Evolutionary conservation across 1,140 invertebrate genomes (phyloP).

Genomic region (Drosophila chauvacae): DNA sequence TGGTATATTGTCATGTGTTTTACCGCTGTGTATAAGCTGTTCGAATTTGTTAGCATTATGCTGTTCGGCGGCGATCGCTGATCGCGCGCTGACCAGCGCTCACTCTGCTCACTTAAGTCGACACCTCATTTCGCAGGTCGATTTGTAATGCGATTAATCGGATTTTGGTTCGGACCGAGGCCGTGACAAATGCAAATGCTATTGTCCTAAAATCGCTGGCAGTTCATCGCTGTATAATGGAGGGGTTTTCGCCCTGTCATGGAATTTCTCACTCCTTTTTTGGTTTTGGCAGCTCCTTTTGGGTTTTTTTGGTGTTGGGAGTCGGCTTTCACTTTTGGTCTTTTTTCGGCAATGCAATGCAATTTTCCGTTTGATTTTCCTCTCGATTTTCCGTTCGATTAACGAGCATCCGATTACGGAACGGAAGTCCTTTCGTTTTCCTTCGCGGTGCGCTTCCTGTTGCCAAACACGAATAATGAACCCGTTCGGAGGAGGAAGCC

Average conservation of each 20-base stretch:
- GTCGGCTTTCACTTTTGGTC: conserved; percentile 75
- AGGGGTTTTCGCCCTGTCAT: neutral
- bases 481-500: conserved; percentile 30
- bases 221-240: conserved; percentile 51
- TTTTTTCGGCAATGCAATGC: conserved; percentile 26
- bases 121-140: conserved; percentile 69
- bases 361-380: conserved; percentile 57
- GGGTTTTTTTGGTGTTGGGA: neutral
- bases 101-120: conserved; percentile 74
- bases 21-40: neutral
- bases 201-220: conserved; percentile 60
- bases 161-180: conserved; percentile 24
- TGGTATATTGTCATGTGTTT: neutral
- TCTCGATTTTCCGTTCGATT: conserved; percentile 36
- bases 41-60: conserved; percentile 76
- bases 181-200: conserved; percentile 75
- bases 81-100: conserved; percentile 37
- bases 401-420: conserved; percentile 63
- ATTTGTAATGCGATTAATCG: conserved; percentile 69
- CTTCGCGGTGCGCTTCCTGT: conserved; percentile 64
- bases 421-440: conserved; percentile 81
- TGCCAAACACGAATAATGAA: conserved; percentile 77
- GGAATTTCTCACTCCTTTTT: neutral
- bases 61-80: conserved; percentile 15
- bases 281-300: conserved; percentile 2